A percentile compares a stretch with the other conserved stretches of the same genome.
Evolutionary conservation across 2,113 vertebrate genomes (phyloP).

Genomic region (Zingel zingel): DNA sequence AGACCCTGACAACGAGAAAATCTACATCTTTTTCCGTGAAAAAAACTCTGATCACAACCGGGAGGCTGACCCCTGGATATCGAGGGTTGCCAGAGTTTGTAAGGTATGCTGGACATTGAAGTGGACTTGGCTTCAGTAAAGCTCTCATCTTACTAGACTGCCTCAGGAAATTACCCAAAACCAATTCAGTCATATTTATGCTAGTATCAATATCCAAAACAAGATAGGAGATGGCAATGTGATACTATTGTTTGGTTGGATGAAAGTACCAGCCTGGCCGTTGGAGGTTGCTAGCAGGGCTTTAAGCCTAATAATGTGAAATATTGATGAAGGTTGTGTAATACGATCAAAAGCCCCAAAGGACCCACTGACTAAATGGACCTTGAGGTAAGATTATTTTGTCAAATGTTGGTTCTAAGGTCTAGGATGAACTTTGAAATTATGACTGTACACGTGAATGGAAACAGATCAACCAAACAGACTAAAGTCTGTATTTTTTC

Average conservation of each 20-base stretch:
- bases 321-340: neutral
- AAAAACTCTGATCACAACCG: slow-evolving; percentile 89
- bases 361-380: neutral
- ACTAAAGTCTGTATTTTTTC: neutral
- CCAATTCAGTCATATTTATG: neutral
- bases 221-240: no score
- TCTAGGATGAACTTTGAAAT: neutral
- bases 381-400: neutral
- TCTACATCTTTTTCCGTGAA: slow-evolving; percentile 93
- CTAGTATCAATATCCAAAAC: no score
- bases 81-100: slow-evolving; percentile 92
- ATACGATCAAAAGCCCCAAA: neutral
- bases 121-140: neutral
- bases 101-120: slow-evolving; percentile 83
- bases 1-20: slow-evolving; percentile 89
- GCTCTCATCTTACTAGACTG: neutral
- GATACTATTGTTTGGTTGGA: neutral
- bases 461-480: neutral
- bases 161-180: neutral
- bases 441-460: neutral
- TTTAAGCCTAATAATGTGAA: neutral
- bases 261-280: neutral
- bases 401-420: neutral
- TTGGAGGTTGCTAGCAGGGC: neutral
- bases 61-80: slow-evolving; percentile 89